Conservation (phyloP, 2,888 invertebrate genomes). For the Stenolophus ochropezus region DNA sequence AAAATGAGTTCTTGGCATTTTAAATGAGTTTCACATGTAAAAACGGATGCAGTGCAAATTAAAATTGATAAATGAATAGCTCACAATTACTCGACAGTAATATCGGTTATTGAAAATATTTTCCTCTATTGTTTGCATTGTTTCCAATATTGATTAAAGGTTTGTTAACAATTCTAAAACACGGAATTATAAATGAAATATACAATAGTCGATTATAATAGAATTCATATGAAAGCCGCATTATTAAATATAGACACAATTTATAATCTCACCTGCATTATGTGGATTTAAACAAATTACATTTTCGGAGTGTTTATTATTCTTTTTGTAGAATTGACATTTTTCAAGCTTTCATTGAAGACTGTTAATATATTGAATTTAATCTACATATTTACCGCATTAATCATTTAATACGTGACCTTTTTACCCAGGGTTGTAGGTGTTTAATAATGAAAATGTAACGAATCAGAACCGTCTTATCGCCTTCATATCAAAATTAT, state of each 20-base stretch:
- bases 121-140: constrained; percentile 12
- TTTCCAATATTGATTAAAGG: constrained; percentile 21
- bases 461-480: background rate
- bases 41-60: background rate
- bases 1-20: background rate
- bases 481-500: background rate
- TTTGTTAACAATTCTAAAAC: constrained; percentile 10
- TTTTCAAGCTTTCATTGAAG: background rate
- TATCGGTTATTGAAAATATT: constrained; percentile 19
- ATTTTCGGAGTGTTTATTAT: background rate
- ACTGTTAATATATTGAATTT: background rate
- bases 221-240: background rate
- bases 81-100: background rate
- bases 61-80: constrained; percentile 6
- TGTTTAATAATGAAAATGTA: background rate
- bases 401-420: background rate
- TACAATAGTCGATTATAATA: background rate
- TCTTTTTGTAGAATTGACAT: background rate
- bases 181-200: constrained; percentile 3
- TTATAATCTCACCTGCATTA: background rate
- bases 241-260: background rate
- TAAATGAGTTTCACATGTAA: background rate
- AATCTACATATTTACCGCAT: background rate
- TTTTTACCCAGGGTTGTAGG: background rate
- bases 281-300: background rate